These are phyloP conservation scores for Epinotia nisella DNA, from an alignment of 2,888 invertebrate species.

Conservation along the genomic window DNA sequence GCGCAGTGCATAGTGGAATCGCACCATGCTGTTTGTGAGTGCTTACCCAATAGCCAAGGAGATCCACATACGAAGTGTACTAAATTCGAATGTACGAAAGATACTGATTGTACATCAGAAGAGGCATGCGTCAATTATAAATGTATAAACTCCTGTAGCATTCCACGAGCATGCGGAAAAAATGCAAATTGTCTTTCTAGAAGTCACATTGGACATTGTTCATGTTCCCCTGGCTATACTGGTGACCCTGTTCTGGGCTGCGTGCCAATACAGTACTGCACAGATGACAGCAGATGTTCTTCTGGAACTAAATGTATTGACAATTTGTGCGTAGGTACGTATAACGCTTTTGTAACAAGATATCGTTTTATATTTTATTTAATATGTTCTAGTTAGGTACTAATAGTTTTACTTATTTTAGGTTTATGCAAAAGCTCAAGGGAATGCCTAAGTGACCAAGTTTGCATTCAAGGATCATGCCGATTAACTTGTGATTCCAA, in stretches of 20 bases:
- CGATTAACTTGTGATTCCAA: slow-evolving; percentile 93
- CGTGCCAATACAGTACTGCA: slow-evolving; percentile 92
- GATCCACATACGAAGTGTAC: slow-evolving; percentile 90
- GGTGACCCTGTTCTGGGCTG: slow-evolving; percentile 95
- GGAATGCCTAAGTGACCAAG: slow-evolving; percentile 93
- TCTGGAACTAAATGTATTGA: slow-evolving; percentile 93
- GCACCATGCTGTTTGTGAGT: slow-evolving; percentile 90
- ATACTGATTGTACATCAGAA: slow-evolving; percentile 88
- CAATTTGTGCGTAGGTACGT: slow-evolving; percentile 90
- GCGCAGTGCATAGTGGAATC: slow-evolving; percentile 89
- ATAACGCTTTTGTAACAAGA: slow-evolving; percentile 22
- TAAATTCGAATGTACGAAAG: slow-evolving; percentile 90
- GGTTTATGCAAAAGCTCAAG: slow-evolving; percentile 91
- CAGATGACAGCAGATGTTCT: slow-evolving; percentile 91
- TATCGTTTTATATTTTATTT: not conserved
- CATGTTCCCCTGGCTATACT: slow-evolving; percentile 93
- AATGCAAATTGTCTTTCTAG: slow-evolving; percentile 90
- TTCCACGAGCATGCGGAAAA: slow-evolving; percentile 92
- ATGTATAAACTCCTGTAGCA: slow-evolving; percentile 92
- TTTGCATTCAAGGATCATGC: slow-evolving; percentile 94
- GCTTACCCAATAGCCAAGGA: slow-evolving; percentile 90
- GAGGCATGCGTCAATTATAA: slow-evolving; percentile 91
- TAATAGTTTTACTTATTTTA: slow-evolving; percentile 60
- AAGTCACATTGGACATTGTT: slow-evolving; percentile 92
- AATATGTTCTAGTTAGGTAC: slow-evolving; percentile 11